Evolutionary conservation across 2,888 invertebrate genomes (phyloP), one percentile per base, ranked within the genome.

Genomic region (Ceramica pisi): DNA sequence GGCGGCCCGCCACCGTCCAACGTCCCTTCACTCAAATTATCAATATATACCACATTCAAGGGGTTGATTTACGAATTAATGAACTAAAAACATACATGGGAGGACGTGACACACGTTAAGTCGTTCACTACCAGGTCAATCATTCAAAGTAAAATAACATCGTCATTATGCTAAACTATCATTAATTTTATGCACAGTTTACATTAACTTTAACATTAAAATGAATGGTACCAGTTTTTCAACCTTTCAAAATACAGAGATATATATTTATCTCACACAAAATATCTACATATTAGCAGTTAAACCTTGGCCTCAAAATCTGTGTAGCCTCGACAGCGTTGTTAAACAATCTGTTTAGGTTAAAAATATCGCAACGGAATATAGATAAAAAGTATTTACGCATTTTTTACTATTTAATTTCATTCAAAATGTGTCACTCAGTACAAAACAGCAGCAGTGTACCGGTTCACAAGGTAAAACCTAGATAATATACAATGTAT

Each of bases 301-400:
- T 84, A 90, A 91, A 89, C 95, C 95, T 95, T 95, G 95, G 94
- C 95, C 95, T 89, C 93, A 95, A 95, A 94, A 91, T 90, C 89
- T 88, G 84, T 83, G 86, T 92, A 93, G 91, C 95, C 94, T 94
- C 94, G 93, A 71, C 86, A 87, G 87, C 86, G 88, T 91, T 91
- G 91, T 91, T 93, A 73, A 92, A 93, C 91, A 91, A 91, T 91
- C 91, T 92, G 91, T 94, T 92, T 91, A 87, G 88, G 89, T 92
- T 90, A 90, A 93, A 91, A 93, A 92, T 94, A 94, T 93, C 90
- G 91, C 92, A 92, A 91, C 89, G 86, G 87, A 89, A 90, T 90
- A 89, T 89, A 88, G 87, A 90, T 91, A 92, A 87, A 87, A 82
- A 53, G 71, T 65, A 73, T 67, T 26, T 55, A 62, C 46, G 14